phyloP scores from a whole-genome alignment of 1,140 invertebrate species.

The Meloidogyne exigua region DNA sequence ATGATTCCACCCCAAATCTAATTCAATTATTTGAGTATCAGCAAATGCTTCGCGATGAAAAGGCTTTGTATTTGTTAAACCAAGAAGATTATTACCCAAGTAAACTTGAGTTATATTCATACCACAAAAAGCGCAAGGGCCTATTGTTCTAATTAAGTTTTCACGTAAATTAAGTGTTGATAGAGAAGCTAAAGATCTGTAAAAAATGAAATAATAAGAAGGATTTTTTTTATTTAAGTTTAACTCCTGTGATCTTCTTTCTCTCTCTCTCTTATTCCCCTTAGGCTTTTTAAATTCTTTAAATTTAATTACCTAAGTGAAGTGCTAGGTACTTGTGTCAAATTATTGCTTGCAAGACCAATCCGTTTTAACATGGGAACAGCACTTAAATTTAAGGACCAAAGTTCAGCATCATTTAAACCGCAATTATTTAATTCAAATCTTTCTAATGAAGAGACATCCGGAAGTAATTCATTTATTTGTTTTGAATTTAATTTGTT shows the following conservation, averaged over 20 bases:
- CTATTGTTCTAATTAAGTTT: slow-evolving; percentile 37
- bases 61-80: slow-evolving; percentile 32
- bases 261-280: no score
- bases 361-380: slow-evolving; percentile 42
- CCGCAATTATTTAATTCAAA: slow-evolving; percentile 53
- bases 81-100: slow-evolving; percentile 48
- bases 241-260: no score
- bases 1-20: slow-evolving; percentile 56
- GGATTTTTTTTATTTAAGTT: background rate
- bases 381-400: slow-evolving; percentile 31
- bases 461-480: slow-evolving; percentile 51
- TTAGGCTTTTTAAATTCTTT: no score
- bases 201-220: no score
- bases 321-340: slow-evolving; percentile 45
- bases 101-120: slow-evolving; percentile 47
- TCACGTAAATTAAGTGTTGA: slow-evolving; percentile 44
- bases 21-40: slow-evolving; percentile 42
- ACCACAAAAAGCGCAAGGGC: slow-evolving; percentile 51
- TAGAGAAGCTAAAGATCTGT: slow-evolving; percentile 38
- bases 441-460: slow-evolving; percentile 42
- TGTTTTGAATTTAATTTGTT: slow-evolving; percentile 49
- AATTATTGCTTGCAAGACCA: slow-evolving; percentile 53
- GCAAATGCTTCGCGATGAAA: slow-evolving; percentile 52
- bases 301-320: slow-evolving; percentile 22
- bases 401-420: slow-evolving; percentile 43